These are phyloP conservation scores for Oscheius onirici DNA, from an alignment of 2,888 invertebrate species.

Conservation along the genomic window DNA sequence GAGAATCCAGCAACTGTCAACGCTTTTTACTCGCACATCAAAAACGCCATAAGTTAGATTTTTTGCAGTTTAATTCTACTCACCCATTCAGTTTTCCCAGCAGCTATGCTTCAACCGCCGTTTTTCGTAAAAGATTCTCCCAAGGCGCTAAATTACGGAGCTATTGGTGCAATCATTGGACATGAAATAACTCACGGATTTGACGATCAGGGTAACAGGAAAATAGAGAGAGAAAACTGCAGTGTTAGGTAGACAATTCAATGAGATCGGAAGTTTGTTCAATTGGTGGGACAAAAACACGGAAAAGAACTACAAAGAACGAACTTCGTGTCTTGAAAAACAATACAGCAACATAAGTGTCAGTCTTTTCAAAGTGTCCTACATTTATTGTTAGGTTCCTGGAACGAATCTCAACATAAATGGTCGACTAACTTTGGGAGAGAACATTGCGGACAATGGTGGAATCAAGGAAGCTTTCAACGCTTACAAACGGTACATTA, in stretches of 20 bases:
- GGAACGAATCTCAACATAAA: slow-evolving; percentile 59
- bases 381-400: slow-evolving; percentile 27
- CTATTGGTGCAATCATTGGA: slow-evolving; percentile 72
- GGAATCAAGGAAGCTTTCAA: slow-evolving; percentile 70
- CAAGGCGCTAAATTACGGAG: slow-evolving; percentile 81
- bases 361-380: neutral
- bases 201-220: slow-evolving; percentile 77
- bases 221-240: neutral
- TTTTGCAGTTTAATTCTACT: neutral
- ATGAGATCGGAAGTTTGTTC: slow-evolving; percentile 90
- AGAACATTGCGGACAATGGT: slow-evolving; percentile 72
- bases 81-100: slow-evolving; percentile 32
- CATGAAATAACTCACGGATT: slow-evolving; percentile 72
- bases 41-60: slow-evolving; percentile 72
- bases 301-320: slow-evolving; percentile 85
- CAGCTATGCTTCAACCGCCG: slow-evolving; percentile 18
- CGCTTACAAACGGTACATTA: slow-evolving; percentile 66
- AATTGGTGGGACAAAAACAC: slow-evolving; percentile 98
- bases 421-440: slow-evolving; percentile 71
- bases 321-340: slow-evolving; percentile 86
- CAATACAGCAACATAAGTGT: slow-evolving; percentile 79
- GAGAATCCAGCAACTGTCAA: slow-evolving; percentile 73
- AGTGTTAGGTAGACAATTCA: slow-evolving; percentile 88
- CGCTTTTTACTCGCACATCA: slow-evolving; percentile 74
- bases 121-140: slow-evolving; percentile 24